phyloP scores from a whole-genome alignment of 2,113 vertebrate species.

The Oenanthe melanoleuca region DNA sequence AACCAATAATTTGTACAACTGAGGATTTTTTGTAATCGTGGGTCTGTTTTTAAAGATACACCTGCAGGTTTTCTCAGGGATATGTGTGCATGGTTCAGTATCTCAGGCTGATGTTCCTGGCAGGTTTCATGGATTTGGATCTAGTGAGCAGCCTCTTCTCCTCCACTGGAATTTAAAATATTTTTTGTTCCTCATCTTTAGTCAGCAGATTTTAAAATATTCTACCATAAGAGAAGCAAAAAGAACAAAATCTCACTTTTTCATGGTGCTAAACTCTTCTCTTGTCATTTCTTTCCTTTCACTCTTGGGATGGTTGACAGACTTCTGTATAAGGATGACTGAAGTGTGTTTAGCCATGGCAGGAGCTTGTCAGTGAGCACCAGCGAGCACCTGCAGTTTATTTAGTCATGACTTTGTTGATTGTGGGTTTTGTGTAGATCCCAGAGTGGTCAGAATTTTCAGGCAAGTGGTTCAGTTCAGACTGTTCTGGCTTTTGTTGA shows the following conservation, averaged over 20 bases:
- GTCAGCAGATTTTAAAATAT: neutral
- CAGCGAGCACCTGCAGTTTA: neutral
- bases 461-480: neutral
- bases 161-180: neutral
- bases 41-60: neutral
- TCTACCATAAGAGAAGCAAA: neutral
- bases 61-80: neutral
- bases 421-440: neutral
- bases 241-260: neutral
- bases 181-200: neutral
- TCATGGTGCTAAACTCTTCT: neutral
- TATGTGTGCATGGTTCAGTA: neutral
- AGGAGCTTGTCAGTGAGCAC: neutral
- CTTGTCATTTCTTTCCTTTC: neutral
- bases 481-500: conserved; percentile 1
- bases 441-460: neutral
- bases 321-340: neutral
- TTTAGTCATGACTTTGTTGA: neutral
- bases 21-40: neutral
- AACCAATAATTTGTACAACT: neutral
- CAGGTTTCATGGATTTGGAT: neutral
- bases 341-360: neutral
- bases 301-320: neutral
- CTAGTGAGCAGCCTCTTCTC: neutral
- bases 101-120: neutral